Conservation (phyloP, 2,797 vertebrate species). For the Hemitrygon akajei region DNA sequence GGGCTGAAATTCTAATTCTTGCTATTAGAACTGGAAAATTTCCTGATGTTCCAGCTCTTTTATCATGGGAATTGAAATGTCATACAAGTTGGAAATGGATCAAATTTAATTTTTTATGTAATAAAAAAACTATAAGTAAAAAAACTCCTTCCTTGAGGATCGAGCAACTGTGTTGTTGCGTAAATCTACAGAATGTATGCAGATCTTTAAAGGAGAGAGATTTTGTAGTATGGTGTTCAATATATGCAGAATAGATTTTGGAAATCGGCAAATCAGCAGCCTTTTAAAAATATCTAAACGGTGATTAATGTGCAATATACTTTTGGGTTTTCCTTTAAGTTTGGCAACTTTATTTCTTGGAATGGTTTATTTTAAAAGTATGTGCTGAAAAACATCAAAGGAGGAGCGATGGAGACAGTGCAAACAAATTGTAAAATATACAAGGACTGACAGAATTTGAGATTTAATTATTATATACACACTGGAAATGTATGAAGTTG, state of each 20-base stretch:
- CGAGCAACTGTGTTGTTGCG: background rate
- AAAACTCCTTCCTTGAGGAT: background rate
- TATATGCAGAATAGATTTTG: background rate
- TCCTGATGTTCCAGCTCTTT: slow-evolving; percentile 38
- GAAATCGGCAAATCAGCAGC: background rate
- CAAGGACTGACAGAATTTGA: background rate
- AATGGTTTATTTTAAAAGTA: background rate
- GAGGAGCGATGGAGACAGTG: background rate
- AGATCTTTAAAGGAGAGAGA: background rate
- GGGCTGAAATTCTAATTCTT: slow-evolving; percentile 37
- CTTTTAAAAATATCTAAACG: background rate
- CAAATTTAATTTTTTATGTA: slow-evolving; percentile 34
- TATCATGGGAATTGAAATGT: slow-evolving; percentile 38
- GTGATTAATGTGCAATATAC: background rate
- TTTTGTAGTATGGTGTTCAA: too few relatives aligned
- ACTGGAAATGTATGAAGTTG: slow-evolving; percentile 6
- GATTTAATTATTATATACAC: too few relatives aligned
- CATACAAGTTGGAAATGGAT: slow-evolving; percentile 37
- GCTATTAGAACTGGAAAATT: slow-evolving; percentile 37
- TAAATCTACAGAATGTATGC: background rate
- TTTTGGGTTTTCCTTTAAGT: background rate
- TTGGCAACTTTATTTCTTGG: background rate
- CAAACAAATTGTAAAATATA: background rate
- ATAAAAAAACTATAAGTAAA: slow-evolving; percentile 21
- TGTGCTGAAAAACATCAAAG: too few relatives aligned